phyloP scores from a whole-genome alignment of 2,797 vertebrate species.

The Picus viridis region DNA sequence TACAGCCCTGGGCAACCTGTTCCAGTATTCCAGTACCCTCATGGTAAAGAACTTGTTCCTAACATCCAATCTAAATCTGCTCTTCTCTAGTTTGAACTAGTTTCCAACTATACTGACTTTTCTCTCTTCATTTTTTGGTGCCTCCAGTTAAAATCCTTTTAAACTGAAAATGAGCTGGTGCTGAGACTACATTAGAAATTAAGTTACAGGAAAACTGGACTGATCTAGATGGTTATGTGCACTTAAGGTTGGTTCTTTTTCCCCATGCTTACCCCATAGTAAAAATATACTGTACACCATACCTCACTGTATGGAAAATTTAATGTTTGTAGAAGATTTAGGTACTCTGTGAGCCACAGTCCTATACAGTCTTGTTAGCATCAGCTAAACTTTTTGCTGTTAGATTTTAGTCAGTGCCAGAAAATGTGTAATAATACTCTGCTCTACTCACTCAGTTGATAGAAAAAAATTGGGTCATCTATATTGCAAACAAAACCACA shows the following conservation, averaged over 20 bases:
- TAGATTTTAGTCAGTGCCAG: constrained; percentile 37
- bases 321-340: constrained; percentile 18
- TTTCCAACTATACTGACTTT: constrained; percentile 39
- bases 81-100: no score
- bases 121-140: background rate
- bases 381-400: constrained; percentile 21
- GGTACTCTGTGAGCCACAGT: constrained; percentile 16
- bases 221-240: constrained; percentile 37
- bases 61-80: no score
- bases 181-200: constrained; percentile 45
- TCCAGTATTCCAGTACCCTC: no score
- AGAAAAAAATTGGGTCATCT: constrained; percentile 7
- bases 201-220: constrained; percentile 19
- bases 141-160: background rate
- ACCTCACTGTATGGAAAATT: constrained; percentile 14
- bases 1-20: no score
- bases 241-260: constrained; percentile 8
- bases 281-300: constrained; percentile 57
- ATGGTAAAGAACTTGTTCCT: no score
- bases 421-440: background rate
- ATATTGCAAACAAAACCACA: constrained; percentile 62
- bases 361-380: background rate
- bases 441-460: background rate
- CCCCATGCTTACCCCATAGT: constrained; percentile 11
- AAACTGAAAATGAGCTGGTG: constrained; percentile 66